Conservation (phyloP, 2,797 vertebrate genomes). For the Crypturellus tataupa region DNA sequence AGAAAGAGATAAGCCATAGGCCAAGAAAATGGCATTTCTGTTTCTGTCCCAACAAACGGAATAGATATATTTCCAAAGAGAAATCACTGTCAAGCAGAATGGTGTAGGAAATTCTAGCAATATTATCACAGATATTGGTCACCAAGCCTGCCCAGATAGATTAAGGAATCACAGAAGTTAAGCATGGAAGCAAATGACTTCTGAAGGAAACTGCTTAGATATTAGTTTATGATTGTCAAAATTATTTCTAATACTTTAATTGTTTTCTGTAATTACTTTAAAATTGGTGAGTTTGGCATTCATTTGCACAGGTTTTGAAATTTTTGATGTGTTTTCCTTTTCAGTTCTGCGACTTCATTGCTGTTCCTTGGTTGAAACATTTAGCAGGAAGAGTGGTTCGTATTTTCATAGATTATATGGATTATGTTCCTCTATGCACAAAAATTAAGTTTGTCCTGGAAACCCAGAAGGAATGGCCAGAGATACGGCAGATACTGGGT, state of each 20-base stretch:
- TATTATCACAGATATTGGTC: neutral
- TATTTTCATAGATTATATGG: constrained; percentile 87
- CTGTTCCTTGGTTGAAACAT: constrained; percentile 86
- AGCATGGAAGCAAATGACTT: neutral
- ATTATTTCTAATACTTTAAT: neutral
- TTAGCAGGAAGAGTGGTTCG: constrained; percentile 82
- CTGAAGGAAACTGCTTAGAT: neutral
- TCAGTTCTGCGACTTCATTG: constrained; percentile 90
- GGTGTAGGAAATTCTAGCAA: neutral
- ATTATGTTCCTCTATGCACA: constrained; percentile 85
- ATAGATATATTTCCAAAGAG: neutral
- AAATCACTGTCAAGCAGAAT: neutral
- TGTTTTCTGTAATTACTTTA: neutral
- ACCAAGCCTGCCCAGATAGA: neutral
- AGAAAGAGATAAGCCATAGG: neutral
- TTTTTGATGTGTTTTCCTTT: constrained; percentile 35
- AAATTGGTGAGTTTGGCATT: constrained; percentile 15
- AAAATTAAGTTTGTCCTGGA: constrained; percentile 85
- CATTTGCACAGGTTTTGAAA: neutral
- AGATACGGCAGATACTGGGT: constrained; percentile 84
- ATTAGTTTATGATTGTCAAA: neutral
- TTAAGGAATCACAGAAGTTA: neutral
- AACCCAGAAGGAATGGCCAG: constrained; percentile 86
- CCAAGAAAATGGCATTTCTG: neutral
- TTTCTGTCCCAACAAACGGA: neutral